phyloP scores from a whole-genome alignment of 1,140 invertebrate species.

The Drosophila busckii region DNA sequence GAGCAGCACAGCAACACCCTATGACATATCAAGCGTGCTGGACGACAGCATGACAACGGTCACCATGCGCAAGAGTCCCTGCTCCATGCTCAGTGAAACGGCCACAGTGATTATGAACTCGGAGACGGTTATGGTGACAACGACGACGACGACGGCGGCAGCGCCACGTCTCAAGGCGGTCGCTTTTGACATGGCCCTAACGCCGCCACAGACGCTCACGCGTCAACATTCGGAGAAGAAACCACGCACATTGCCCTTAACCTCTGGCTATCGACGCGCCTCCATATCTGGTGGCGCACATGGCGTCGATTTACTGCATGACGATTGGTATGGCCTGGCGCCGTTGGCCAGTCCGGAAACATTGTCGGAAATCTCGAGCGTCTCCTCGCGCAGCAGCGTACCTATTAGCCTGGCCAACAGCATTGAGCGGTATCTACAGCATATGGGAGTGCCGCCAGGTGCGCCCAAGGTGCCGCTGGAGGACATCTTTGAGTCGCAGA shows the following conservation, averaged over 20 bases:
- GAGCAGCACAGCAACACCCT: constrained; percentile 56
- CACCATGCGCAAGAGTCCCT: constrained; percentile 57
- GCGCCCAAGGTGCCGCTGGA: constrained; percentile 46
- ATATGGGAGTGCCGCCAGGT: constrained; percentile 43
- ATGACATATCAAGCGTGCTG: constrained; percentile 69
- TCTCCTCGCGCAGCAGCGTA: constrained; percentile 80
- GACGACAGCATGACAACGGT: constrained; percentile 68
- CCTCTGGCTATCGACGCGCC: constrained; percentile 61
- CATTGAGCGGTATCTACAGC: constrained; percentile 74
- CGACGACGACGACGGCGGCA: constrained; percentile 9
- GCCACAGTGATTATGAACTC: constrained; percentile 49
- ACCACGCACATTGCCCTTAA: constrained; percentile 44
- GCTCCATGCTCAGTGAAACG: constrained; percentile 56
- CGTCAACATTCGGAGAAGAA: constrained; percentile 60
- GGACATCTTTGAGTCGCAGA: constrained; percentile 75
- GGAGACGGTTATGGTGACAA: background rate
- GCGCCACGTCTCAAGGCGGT: constrained; percentile 53
- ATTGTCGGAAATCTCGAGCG: constrained; percentile 88
- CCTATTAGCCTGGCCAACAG: constrained; percentile 75
- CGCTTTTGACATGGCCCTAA: constrained; percentile 62
- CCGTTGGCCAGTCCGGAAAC: constrained; percentile 92
- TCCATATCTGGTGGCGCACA: constrained; percentile 61
- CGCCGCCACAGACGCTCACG: constrained; percentile 18
- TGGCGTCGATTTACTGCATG: constrained; percentile 80
- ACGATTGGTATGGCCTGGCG: constrained; percentile 85